phyloP scores from a whole-genome alignment of 1,140 invertebrate genomes.

The Cydia amplana region DNA sequence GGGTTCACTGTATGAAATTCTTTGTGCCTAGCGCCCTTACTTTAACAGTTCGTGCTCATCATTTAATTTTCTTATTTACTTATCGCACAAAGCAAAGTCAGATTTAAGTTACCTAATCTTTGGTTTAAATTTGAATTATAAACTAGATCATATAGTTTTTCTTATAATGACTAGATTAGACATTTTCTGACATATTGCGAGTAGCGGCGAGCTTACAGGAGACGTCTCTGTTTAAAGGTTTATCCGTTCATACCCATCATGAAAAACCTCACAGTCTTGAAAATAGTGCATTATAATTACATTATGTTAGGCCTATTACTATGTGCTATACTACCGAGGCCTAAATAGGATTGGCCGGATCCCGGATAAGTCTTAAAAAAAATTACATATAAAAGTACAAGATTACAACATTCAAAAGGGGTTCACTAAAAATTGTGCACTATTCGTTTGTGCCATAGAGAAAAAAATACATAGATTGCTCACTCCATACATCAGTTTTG shows the following conservation, averaged over 20 bases:
- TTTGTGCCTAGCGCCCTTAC: too few relatives aligned
- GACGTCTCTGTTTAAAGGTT: neutral
- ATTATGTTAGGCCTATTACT: slow-evolving; percentile 29
- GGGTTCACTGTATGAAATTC: too few relatives aligned
- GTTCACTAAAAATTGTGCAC: slow-evolving; percentile 29
- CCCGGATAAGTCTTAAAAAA: slow-evolving; percentile 25
- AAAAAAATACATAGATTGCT: too few relatives aligned
- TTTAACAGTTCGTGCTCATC: too few relatives aligned
- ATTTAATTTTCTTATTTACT: too few relatives aligned
- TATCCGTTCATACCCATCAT: neutral
- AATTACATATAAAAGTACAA: slow-evolving; percentile 29
- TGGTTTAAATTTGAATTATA: neutral
- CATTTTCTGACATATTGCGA: neutral
- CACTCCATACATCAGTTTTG: too few relatives aligned
- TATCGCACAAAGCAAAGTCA: too few relatives aligned
- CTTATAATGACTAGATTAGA: slow-evolving; percentile 8
- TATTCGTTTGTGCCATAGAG: slow-evolving; percentile 32
- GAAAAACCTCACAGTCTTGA: slow-evolving; percentile 24
- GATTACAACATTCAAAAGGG: slow-evolving; percentile 29
- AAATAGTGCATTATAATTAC: slow-evolving; percentile 29
- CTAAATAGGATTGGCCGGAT: slow-evolving; percentile 21
- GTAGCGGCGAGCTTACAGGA: neutral
- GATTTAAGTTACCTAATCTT: neutral
- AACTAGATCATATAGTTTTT: neutral
- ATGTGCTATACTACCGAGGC: slow-evolving; percentile 28